These are phyloP conservation scores for Anoplius nigerrimus DNA, from an alignment of 2,888 invertebrate species.

Conservation along the genomic window DNA sequence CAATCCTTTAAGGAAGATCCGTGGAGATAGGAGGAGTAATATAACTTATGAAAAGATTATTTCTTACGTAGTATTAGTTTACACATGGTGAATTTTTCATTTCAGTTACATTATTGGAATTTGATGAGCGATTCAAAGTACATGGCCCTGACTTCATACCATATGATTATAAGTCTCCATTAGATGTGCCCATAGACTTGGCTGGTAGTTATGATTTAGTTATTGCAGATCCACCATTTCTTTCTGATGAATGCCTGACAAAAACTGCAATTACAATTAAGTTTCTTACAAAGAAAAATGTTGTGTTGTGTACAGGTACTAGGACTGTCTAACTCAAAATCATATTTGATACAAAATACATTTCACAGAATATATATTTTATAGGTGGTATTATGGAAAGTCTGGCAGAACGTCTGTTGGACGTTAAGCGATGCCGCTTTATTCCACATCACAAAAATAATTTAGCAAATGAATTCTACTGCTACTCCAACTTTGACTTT, in stretches of 20 bases:
- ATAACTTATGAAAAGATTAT: neutral
- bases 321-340: constrained; percentile 3
- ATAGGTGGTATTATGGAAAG: constrained; percentile 86
- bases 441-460: constrained; percentile 91
- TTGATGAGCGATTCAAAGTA: constrained; percentile 87
- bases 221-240: constrained; percentile 95
- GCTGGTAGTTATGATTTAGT: constrained; percentile 85
- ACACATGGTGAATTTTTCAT: constrained; percentile 58
- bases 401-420: constrained; percentile 80
- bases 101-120: constrained; percentile 88
- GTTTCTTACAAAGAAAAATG: constrained; percentile 83
- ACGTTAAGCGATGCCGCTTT: constrained; percentile 82
- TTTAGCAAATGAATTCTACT: constrained; percentile 94
- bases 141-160: constrained; percentile 87
- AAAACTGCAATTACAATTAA: constrained; percentile 89
- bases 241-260: constrained; percentile 92
- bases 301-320: constrained; percentile 91
- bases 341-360: constrained; percentile 5
- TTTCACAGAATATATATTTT: constrained; percentile 37
- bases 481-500: constrained; percentile 91
- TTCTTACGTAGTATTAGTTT: constrained; percentile 21
- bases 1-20: constrained; percentile 79
- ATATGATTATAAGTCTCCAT: constrained; percentile 92
- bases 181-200: constrained; percentile 80
- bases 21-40: constrained; percentile 76